Base-by-base conservation (phyloP, 2,888 invertebrate genomes). In the Meta bourneti region DNA sequence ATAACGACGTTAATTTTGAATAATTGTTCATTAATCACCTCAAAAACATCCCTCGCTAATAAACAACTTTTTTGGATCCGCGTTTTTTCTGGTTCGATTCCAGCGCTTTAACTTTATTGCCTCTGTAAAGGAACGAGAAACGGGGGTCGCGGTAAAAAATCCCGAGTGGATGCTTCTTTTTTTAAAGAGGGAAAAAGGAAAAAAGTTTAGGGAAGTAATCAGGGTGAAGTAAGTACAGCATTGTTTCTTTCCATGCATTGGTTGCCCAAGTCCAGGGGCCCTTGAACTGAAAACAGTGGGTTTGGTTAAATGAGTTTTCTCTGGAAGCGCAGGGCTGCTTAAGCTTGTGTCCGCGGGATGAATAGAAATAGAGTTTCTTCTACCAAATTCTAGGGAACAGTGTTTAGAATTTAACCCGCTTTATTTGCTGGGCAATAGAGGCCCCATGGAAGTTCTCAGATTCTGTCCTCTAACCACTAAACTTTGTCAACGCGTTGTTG, bases 1-100 rank as follows among this genome's bases (percentile, higher is more conserved):
- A 20, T 91, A 86, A 91, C 77, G 91, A 91, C 78, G 91, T 91
- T 91, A 86, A 91, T 91, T 91, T 91, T 87, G 78, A 87, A 87
- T 87, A 91, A 91, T 87, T 91, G 87, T 91, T 74, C 91, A 91
- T 91, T 91, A 87, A 87, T 91, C 87, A 87, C 75, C 71, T 75
- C 82, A 75, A 87, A 90, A 90, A 85, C 90, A 85, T 72, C 79
- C 13, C 71, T 54, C 69, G 48, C 78, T 84, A 89, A 89, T 83
- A 89, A 79, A 78, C 87, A 71, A 52, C 49, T 77, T 85, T 86
- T 85, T 75, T 70, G 8, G 69, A 51, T 11, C 19, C 7, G 11
- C 5, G 6, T 9, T 74, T 74, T 34, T 34, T 48, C 75, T 6
- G 51, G n/a, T 34, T 8, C 81, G 0, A 82, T 13, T 49, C 72